Conservation (phyloP, 2,113 vertebrate genomes). For the Psephotus haematonotus region DNA sequence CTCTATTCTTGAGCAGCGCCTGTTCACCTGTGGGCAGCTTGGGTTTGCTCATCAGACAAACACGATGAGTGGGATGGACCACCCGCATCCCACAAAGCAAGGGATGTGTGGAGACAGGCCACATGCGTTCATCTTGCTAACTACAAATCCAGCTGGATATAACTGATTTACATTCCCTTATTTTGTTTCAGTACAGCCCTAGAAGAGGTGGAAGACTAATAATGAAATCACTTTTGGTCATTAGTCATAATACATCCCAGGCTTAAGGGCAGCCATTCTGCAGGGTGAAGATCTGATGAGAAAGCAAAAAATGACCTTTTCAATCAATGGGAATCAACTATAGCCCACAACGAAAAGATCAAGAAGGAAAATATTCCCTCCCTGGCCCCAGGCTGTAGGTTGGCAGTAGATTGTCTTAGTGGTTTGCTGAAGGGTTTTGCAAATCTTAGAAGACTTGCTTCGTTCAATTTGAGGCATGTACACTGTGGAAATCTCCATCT, state of each 20-base stretch:
- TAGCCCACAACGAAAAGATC: not conserved
- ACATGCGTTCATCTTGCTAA: not conserved
- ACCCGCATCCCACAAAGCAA: not conserved
- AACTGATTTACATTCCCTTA: not conserved
- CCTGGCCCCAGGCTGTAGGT: not conserved
- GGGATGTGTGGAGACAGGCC: not conserved
- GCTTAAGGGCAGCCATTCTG: not conserved
- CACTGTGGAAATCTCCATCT: not conserved
- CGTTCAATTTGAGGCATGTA: not conserved
- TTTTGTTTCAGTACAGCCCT: not conserved
- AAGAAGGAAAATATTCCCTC: not conserved
- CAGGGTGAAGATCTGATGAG: not conserved
- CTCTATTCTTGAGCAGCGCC: not conserved
- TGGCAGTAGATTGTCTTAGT: not conserved
- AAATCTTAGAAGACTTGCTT: not conserved
- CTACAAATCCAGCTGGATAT: not conserved
- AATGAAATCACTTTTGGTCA: not conserved
- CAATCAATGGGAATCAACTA: not conserved
- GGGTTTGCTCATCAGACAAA: not conserved
- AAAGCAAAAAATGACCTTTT: not conserved
- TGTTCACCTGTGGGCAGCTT: not conserved
- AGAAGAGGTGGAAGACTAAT: not conserved
- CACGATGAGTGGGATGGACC: not conserved
- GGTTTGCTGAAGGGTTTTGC: not conserved
- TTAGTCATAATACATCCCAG: not conserved